phyloP scores from a whole-genome alignment of 1,140 invertebrate species.

The Leguminivora glycinivorella region DNA sequence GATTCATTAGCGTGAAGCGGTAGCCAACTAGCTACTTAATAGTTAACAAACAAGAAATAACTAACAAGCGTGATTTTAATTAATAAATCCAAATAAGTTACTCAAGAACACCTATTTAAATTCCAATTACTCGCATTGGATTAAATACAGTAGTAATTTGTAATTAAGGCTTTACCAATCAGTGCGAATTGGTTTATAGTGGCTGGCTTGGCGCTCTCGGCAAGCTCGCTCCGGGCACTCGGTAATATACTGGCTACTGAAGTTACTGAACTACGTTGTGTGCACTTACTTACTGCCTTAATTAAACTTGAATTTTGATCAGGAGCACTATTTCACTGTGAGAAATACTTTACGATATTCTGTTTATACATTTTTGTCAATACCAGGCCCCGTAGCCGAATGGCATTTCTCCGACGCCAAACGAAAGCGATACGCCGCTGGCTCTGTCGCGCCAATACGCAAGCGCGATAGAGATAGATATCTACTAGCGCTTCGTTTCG shows the following conservation, averaged over 20 bases:
- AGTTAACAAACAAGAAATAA: background rate
- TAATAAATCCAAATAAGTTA: slow-evolving; percentile 21
- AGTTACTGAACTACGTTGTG: slow-evolving; percentile 25
- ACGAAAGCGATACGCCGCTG: too few species aligned
- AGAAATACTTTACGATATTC: background rate
- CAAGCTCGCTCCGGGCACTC: background rate
- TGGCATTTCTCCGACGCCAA: too few species aligned
- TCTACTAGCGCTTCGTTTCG: too few species aligned
- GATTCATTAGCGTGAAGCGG: background rate
- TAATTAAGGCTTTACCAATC: slow-evolving; percentile 29
- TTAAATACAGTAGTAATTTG: slow-evolving; percentile 28
- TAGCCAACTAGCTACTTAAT: too few species aligned
- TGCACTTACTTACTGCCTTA: background rate
- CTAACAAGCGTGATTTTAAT: background rate
- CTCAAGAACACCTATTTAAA: slow-evolving; percentile 17
- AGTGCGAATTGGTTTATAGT: slow-evolving; percentile 16
- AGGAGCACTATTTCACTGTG: background rate
- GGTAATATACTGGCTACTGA: slow-evolving; percentile 1
- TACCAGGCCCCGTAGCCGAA: too few species aligned
- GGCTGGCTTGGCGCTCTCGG: too few species aligned
- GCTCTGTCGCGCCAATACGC: too few species aligned
- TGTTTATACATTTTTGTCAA: too few species aligned
- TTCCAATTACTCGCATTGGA: slow-evolving; percentile 22
- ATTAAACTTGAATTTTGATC: background rate
- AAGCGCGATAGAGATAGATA: too few species aligned